Base-by-base conservation (phyloP, 2,797 vertebrate species). In the Peromyscus attwateri region DNA sequence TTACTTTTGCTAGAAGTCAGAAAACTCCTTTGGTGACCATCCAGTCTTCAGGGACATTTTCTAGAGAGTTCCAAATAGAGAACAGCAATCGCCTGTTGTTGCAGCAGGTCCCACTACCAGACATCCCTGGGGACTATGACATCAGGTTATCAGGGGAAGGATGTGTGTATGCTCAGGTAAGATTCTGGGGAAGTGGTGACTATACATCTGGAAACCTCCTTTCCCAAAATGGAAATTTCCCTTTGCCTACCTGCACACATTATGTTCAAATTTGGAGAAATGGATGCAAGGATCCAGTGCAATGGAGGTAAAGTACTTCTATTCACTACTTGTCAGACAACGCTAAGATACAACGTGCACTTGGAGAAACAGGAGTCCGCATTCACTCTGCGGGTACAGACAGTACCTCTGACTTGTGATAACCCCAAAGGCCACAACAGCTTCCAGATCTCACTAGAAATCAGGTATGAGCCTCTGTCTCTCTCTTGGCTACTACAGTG, bases 151-250 rank as follows among this genome's bases (percentile, higher is more conserved):
- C 96, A 0, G 98, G 98, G 87, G 95, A 95, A 89, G 98, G 98
- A 0, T 99, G 98, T 89, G 98, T 98, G 77, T 98, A 98, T 64
- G 94, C 98, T 55, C 98, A 93, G 98, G 98, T 99, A 94, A 91
- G 98, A n/a, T 68, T 94, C 37, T n/a, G 5, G 8, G n/a, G 64
- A 60, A 46, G 52, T n/a, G 34, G 12, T 62, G 57, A 31, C 52
- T 64, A 31, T 57, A 55, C 37, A 27, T 13, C n/a, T 49, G 37
- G 46, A 34, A 52, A 5, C 21, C 5, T 31, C 11, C 40, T 68
- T 84, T 11, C 19, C 31, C 19, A 6, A 31, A 34, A 68, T 0
- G 31, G 46, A 40, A 40, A 29, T 73, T n/a, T 57, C n/a, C 25
- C 49, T 88, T 57, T 57, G 49, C 4, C 23, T 37, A 29, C 29